Conservation (phyloP, 2,888 invertebrate species). For the Apotomis turbidana region DNA sequence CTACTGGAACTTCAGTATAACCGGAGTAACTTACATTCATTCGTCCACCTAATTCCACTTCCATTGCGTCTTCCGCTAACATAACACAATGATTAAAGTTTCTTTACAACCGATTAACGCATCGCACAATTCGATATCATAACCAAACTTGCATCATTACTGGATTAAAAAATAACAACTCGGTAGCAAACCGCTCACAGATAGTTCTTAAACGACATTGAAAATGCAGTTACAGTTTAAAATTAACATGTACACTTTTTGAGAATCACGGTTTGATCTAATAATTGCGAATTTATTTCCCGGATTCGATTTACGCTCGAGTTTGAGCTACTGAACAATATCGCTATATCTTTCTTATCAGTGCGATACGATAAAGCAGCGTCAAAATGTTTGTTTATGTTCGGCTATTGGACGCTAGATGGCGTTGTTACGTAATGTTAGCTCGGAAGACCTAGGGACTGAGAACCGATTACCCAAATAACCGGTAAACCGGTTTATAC, state of each 20-base stretch:
- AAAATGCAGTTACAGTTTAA: not conserved
- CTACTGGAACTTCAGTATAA: no score
- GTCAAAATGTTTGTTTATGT: constrained; percentile 31
- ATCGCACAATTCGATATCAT: not conserved
- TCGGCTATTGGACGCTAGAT: constrained; percentile 3
- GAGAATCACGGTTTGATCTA: not conserved
- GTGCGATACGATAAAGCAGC: constrained; percentile 20
- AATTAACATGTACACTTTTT: not conserved
- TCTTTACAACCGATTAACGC: constrained; percentile 10
- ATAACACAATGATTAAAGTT: constrained; percentile 46
- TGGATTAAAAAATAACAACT: not conserved
- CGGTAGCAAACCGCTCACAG: not conserved
- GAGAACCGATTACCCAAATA: not conserved
- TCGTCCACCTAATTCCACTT: constrained; percentile 62
- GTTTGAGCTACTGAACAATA: constrained; percentile 18
- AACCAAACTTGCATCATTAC: not conserved
- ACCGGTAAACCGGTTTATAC: no score
- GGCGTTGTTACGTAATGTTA: not conserved
- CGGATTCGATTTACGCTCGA: constrained; percentile 17
- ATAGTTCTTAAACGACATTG: not conserved
- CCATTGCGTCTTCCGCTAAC: constrained; percentile 70
- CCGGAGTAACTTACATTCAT: constrained; percentile 57
- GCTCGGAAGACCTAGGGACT: not conserved
- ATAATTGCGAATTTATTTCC: constrained; percentile 1
- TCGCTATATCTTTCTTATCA: constrained; percentile 36